A percentile compares a stretch with the other conserved stretches of the same genome.
These are phyloP conservation scores for Polymixis lichenea DNA, from an alignment of 2,888 invertebrate species.

Conservation along the genomic window DNA sequence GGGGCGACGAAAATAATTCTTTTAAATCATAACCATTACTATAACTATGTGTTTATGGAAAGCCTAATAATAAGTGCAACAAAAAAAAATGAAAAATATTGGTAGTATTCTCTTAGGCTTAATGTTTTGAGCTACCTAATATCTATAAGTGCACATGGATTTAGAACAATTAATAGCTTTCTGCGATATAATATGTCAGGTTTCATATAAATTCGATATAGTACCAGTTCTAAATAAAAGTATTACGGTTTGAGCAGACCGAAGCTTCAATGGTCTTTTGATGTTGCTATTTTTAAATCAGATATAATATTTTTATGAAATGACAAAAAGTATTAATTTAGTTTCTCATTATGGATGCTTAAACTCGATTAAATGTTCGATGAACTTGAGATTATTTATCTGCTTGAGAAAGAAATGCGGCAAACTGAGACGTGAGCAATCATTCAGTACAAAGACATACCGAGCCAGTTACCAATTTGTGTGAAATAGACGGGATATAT, in stretches of 20 bases:
- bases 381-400: conserved; percentile 72
- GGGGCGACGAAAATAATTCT: conserved; percentile 86
- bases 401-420: conserved; percentile 81
- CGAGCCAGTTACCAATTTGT: conserved; percentile 87
- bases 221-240: conserved; percentile 82
- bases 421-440: conserved; percentile 71
- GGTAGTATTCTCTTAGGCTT: conserved; percentile 88
- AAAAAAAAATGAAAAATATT: conserved; percentile 83
- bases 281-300: conserved; percentile 84
- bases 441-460: conserved; percentile 85
- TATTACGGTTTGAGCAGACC: conserved; percentile 83
- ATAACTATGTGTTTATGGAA: conserved; percentile 84
- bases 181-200: conserved; percentile 81
- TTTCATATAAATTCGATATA: conserved; percentile 83
- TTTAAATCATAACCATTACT: conserved; percentile 86
- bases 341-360: conserved; percentile 80
- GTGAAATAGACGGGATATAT: conserved; percentile 69
- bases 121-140: conserved; percentile 87
- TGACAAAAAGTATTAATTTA: conserved; percentile 89
- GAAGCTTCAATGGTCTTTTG: conserved; percentile 78
- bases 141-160: conserved; percentile 88
- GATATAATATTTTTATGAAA: conserved; percentile 87
- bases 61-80: conserved; percentile 89
- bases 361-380: conserved; percentile 78
- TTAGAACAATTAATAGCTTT: conserved; percentile 85